Percentiles rank a stretch among this genome's conserved stretches.
Evolutionary conservation across 2,797 vertebrate species (phyloP).

Genomic region (Calcarius lapponicus): DNA sequence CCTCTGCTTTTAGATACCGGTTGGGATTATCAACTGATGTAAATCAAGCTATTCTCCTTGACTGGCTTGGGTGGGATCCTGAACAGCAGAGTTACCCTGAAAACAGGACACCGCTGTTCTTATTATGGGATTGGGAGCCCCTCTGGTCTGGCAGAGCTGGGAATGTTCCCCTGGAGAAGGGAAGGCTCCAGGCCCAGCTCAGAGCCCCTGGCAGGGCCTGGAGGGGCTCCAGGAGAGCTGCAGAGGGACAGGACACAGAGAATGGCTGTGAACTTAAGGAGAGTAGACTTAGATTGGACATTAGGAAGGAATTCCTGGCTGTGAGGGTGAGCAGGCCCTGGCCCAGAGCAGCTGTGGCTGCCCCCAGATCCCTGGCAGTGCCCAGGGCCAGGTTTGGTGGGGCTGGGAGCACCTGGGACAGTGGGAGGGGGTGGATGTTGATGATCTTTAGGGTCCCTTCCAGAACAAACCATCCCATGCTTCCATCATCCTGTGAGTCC

Average conservation of each 20-base stretch:
- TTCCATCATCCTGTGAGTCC: background rate
- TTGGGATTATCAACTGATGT: background rate
- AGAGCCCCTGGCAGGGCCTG: background rate
- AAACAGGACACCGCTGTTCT: background rate
- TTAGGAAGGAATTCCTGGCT: rapidly evolving
- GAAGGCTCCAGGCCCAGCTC: background rate
- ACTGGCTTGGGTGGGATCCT: background rate
- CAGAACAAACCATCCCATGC: background rate
- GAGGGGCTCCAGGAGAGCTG: background rate
- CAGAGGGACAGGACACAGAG: background rate
- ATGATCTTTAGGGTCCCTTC: background rate
- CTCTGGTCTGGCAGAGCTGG: background rate
- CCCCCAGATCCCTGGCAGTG: background rate
- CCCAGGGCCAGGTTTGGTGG: background rate
- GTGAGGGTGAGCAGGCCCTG: background rate
- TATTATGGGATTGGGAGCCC: background rate
- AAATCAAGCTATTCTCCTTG: background rate
- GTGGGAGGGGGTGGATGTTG: background rate
- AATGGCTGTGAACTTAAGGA: background rate
- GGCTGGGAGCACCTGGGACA: background rate
- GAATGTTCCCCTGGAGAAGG: background rate
- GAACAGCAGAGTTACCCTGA: background rate
- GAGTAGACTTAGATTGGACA: background rate
- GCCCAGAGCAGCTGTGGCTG: background rate
- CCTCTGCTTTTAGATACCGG: background rate